phyloP scores from a whole-genome alignment of 2,797 vertebrate species.

The Lithobates sylvaticus region DNA sequence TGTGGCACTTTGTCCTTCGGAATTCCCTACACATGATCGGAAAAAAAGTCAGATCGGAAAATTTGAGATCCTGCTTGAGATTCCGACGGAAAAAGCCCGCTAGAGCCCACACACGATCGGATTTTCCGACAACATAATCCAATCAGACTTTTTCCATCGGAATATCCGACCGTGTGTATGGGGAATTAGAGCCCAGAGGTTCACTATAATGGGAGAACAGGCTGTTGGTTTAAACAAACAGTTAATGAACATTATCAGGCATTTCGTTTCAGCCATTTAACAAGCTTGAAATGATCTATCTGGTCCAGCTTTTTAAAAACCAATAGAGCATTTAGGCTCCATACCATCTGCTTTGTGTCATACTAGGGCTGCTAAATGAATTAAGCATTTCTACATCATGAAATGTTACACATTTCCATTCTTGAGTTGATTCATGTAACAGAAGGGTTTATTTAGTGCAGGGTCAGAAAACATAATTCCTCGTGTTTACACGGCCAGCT shows the following conservation, averaged over 20 bases:
- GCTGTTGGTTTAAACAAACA: neutral
- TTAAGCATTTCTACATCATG: conserved; percentile 4
- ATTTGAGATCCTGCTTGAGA: no score
- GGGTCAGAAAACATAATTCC: neutral
- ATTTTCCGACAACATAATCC: no score
- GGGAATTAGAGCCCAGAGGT: no score
- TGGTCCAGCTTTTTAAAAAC: neutral
- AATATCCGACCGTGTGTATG: no score
- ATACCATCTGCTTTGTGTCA: conserved; percentile 21
- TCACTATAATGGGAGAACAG: no score
- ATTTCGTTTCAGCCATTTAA: neutral
- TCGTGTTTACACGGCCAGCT: conserved; percentile 22
- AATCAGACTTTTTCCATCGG: no score
- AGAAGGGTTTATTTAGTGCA: neutral
- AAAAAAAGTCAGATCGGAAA: no score
- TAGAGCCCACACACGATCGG: no score
- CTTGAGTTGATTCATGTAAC: conserved; percentile 46
- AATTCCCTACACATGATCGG: no score
- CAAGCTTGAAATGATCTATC: neutral
- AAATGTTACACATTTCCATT: conserved; percentile 11
- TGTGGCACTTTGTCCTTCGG: no score
- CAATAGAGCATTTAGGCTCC: neutral
- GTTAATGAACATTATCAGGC: neutral
- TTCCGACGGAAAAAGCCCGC: no score
- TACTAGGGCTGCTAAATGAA: neutral